Percentiles rank a stretch among this genome's conserved stretches.
These are phyloP conservation scores for Diphyllodes magnificus DNA, from an alignment of 2,113 vertebrate species.

Conservation along the genomic window DNA sequence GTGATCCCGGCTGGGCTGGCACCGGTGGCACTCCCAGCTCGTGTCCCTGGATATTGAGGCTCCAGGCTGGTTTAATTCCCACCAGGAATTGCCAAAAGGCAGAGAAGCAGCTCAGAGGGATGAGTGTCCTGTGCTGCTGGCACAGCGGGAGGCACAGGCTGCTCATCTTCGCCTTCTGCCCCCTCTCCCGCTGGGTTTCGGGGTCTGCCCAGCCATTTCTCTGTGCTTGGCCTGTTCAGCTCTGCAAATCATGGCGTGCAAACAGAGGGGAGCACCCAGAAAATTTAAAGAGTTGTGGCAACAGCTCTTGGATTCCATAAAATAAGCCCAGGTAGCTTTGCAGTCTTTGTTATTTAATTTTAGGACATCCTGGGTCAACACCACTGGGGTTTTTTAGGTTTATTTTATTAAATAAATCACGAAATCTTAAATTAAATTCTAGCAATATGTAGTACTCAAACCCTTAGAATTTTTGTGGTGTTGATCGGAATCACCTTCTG, in stretches of 20 bases:
- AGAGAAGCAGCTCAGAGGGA: not conserved
- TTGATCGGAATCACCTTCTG: not conserved
- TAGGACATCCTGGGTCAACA: not conserved
- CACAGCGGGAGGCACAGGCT: not conserved
- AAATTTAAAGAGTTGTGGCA: not conserved
- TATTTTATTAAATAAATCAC: not conserved
- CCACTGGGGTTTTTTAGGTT: not conserved
- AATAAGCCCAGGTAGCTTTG: not conserved
- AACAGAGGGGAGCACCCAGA: not conserved
- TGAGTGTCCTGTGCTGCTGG: not conserved
- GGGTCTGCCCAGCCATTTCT: not conserved
- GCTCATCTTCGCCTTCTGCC: not conserved
- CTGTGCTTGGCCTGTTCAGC: not conserved
- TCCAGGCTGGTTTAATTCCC: not conserved
- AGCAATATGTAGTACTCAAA: not conserved
- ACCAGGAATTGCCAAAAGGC: not conserved
- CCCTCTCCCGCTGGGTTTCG: not conserved
- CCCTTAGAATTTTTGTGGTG: not conserved
- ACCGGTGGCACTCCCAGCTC: not conserved
- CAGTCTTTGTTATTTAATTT: not conserved
- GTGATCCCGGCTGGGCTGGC: not conserved
- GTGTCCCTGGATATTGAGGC: rapidly evolving
- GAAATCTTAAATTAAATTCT: not conserved
- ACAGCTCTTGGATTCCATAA: not conserved
- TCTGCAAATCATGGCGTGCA: not conserved